Evolutionary conservation across 2,113 vertebrate genomes (phyloP), one percentile per base, ranked within the genome.

Genomic region (Noctilio leporinus): DNA sequence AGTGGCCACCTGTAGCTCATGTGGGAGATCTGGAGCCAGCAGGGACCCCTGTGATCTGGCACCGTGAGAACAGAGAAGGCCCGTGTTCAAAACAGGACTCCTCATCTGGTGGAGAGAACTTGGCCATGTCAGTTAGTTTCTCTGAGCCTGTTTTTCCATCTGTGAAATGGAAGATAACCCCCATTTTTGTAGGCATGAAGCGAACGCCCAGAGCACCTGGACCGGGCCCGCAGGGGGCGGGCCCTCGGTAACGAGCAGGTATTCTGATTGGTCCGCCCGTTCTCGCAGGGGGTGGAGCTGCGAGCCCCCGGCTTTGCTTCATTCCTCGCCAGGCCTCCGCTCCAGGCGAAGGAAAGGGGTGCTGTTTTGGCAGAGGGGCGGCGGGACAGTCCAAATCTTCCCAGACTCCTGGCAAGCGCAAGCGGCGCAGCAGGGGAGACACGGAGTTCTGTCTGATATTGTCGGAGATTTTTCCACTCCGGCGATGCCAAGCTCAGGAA

Each of bases 371-470:
- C 69, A 40, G 16, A 69, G 47, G 43, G 22, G 28, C 49, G n/a
- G 33, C 49, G 81, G 73, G 93, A 17, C 43, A 24, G 26, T 51
- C 75, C 69, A 94, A 45, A 51, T 69, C 78, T 91, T 87, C 83
- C 83, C 96, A 80, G 91, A 73, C 45, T 73, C 89, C 87, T 96
- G 92, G 90, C 75, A 22, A 53, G 80, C 40, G 19, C 1, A 72
- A 72, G 76, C 65, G 53, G 47, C 35, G 2, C 78, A 4, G 57
- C 51, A 28, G 83, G 75, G 89, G 73, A 69, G 77, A 70, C 62
- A 28, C 47, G 24, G 81, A 28, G 51, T 65, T 86, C 67, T 57
- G 64, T 91, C 90, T 81, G 92, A n/a, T 69, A 93, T 53, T 65
- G n/a, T 38, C 83, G 9, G 94, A 88, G 85, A 89, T 51, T 64